Percentiles rank a stretch among this genome's conserved stretches.
Conservation (phyloP, 2,888 invertebrate species). For the Scaptomyza polygonia region DNA sequence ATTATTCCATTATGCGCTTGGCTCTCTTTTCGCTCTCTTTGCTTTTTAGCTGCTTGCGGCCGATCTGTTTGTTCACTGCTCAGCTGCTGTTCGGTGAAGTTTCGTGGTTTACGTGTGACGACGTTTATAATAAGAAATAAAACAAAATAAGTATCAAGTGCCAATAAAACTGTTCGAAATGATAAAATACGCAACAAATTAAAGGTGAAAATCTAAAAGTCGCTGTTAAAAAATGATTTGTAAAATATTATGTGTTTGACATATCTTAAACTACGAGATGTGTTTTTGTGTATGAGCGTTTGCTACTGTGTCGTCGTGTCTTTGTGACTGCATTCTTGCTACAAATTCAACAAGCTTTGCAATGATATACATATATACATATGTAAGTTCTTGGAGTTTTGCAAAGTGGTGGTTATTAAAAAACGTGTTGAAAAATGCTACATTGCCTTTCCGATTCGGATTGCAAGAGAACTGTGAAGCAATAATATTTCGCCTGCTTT, state of each 20-base stretch:
- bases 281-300: slow-evolving; percentile 15
- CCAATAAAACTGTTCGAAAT: slow-evolving; percentile 36
- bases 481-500: background rate
- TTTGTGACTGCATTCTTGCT: slow-evolving; percentile 77
- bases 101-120: slow-evolving; percentile 68
- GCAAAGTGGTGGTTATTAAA: background rate
- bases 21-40: slow-evolving; percentile 19
- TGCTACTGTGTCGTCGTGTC: slow-evolving; percentile 44
- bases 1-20: no score
- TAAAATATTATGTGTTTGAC: slow-evolving; percentile 63
- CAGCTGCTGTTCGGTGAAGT: slow-evolving; percentile 68
- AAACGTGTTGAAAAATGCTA: background rate
- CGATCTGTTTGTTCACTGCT: slow-evolving; percentile 67
- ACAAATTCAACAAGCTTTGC: slow-evolving; percentile 56
- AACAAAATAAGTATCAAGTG: slow-evolving; percentile 42
- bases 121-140: slow-evolving; percentile 48
- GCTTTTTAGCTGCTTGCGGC: slow-evolving; percentile 22
- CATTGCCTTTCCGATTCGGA: background rate
- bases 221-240: slow-evolving; percentile 29
- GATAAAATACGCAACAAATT: slow-evolving; percentile 25
- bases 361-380: no score
- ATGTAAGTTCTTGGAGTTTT: background rate
- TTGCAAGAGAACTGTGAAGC: background rate
- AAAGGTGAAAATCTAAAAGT: slow-evolving; percentile 49
- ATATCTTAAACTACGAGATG: slow-evolving; percentile 15